Conservation (phyloP, 2,113 vertebrate species). For the Peromyscus leucopus region DNA sequence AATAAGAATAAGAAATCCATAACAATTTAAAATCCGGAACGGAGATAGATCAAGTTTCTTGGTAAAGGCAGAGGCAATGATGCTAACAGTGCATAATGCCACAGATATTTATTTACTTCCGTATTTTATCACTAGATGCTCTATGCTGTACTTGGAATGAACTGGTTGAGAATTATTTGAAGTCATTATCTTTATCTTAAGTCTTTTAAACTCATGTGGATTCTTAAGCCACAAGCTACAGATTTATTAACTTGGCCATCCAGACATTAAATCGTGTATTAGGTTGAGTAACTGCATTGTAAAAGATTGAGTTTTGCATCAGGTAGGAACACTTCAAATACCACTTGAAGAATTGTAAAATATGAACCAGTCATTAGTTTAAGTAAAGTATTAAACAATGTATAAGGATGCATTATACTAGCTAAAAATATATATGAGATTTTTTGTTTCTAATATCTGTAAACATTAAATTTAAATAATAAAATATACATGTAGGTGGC, state of each 20-base stretch:
- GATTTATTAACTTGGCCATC: not conserved
- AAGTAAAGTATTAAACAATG: not conserved
- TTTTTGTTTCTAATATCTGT: not conserved
- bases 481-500: not conserved
- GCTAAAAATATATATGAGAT: not conserved
- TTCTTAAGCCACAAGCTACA: not conserved
- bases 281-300: not conserved
- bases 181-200: constrained; percentile 28
- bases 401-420: not conserved
- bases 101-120: not conserved
- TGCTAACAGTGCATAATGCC: not conserved
- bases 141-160: not conserved
- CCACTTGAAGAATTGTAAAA: not conserved
- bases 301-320: not conserved
- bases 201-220: constrained; percentile 26
- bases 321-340: not conserved
- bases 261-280: not conserved
- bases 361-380: not conserved
- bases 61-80: not conserved
- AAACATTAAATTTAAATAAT: not conserved
- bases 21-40: not conserved
- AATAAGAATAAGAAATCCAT: not conserved
- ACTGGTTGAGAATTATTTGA: not conserved
- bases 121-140: not conserved
- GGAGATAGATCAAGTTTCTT: constrained; percentile 35